These are phyloP conservation scores for Ispidina picta DNA, from an alignment of 2,797 vertebrate species.

Conservation along the genomic window DNA sequence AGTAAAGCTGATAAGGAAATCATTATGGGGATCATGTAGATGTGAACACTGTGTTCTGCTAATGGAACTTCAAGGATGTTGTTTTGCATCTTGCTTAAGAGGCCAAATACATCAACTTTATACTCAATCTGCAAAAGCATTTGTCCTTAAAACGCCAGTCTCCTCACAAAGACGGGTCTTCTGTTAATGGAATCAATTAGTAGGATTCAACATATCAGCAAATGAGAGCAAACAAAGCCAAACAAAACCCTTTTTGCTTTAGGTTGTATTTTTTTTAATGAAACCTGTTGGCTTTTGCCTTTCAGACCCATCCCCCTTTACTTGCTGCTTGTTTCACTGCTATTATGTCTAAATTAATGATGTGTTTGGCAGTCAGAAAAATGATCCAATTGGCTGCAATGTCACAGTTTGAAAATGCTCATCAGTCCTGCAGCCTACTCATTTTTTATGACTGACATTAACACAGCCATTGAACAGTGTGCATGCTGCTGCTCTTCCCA, in stretches of 20 bases:
- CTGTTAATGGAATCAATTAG: slow-evolving; percentile 61
- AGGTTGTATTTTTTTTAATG: not conserved
- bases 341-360: slow-evolving; percentile 55
- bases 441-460: slow-evolving; percentile 22
- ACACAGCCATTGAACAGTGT: not conserved
- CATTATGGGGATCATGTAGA: not conserved
- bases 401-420: slow-evolving; percentile 43
- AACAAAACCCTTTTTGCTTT: not conserved
- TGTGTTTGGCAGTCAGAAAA: slow-evolving; percentile 42
- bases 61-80: slow-evolving; percentile 73
- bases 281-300: slow-evolving; percentile 16
- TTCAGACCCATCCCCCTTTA: slow-evolving; percentile 3
- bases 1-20: not conserved
- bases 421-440: slow-evolving; percentile 14
- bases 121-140: slow-evolving; percentile 49
- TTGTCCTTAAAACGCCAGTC: slow-evolving; percentile 50
- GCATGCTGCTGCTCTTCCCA: not conserved
- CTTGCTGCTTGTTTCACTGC: slow-evolving; percentile 28
- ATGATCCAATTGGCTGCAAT: slow-evolving; percentile 38
- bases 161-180: not conserved
- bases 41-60: not conserved
- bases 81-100: slow-evolving; percentile 53
- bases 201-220: slow-evolving; percentile 30
- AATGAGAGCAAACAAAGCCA: slow-evolving; percentile 34
- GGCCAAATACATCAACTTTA: slow-evolving; percentile 58